phyloP scores from a whole-genome alignment of 1,140 invertebrate species.

The Psilanteris sp. region DNA sequence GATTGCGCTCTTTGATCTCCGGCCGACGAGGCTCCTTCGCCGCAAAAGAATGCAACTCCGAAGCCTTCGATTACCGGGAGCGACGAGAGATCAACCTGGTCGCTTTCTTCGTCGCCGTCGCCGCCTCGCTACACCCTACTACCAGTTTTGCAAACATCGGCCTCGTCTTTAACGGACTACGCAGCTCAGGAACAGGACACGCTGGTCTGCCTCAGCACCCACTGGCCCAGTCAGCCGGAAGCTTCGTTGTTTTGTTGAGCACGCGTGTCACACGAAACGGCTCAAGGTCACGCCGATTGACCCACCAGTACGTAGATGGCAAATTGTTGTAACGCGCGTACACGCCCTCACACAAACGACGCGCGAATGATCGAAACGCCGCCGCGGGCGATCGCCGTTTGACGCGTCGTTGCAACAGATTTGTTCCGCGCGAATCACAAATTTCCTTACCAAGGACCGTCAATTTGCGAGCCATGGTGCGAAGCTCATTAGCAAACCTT shows the following conservation, averaged over 20 bases:
- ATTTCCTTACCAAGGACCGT: constrained; percentile 1
- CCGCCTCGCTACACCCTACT: constrained; percentile 66
- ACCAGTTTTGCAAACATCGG: constrained; percentile 60
- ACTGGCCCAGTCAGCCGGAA: constrained; percentile 52
- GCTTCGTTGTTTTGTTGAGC: constrained; percentile 55
- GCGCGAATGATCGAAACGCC: constrained; percentile 23
- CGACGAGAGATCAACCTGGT: constrained; percentile 63
- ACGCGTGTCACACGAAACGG: constrained; percentile 13
- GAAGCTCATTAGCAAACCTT: constrained; percentile 2
- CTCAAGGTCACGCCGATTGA: constrained; percentile 44
- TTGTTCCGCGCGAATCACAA: too few relatives aligned
- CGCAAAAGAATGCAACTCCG: constrained; percentile 57
- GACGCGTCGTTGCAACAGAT: too few relatives aligned
- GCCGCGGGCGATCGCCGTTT: constrained; percentile 28
- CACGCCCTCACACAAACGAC: constrained; percentile 1
- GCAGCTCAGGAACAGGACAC: constrained; percentile 56
- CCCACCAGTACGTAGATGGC: constrained; percentile 41
- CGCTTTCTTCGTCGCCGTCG: constrained; percentile 66
- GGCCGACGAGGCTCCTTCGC: constrained; percentile 69
- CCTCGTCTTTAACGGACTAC: constrained; percentile 61
- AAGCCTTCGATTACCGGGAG: constrained; percentile 50
- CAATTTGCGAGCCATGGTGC: too few relatives aligned
- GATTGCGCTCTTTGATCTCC: constrained; percentile 87
- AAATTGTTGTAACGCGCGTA: constrained; percentile 14
- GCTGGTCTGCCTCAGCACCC: constrained; percentile 46